These are phyloP conservation scores for Myotis pilosus DNA, from an alignment of 2,797 vertebrate species.

Conservation along the genomic window DNA sequence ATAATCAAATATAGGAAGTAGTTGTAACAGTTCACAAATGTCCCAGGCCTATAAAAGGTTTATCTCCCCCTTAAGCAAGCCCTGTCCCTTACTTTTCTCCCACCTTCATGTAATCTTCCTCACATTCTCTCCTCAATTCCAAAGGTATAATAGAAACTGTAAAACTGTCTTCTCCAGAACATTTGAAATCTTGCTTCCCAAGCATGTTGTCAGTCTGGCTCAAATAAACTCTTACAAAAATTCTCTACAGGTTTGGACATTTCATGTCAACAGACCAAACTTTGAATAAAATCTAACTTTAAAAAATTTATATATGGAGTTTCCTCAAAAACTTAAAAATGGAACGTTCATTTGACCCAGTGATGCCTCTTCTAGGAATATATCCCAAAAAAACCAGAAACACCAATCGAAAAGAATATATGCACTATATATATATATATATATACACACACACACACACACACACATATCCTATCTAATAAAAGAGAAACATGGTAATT, in stretches of 20 bases:
- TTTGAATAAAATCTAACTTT: constrained; percentile 26
- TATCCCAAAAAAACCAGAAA: too few species aligned
- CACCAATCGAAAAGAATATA: too few species aligned
- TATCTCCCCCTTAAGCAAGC: background rate
- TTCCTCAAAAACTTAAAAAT: too few species aligned
- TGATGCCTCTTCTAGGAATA: background rate
- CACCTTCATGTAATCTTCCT: background rate
- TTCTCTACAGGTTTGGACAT: background rate
- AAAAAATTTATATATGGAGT: background rate
- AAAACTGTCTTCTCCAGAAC: background rate
- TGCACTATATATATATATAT: too few species aligned
- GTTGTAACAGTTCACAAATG: constrained; percentile 38
- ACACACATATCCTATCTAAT: too few species aligned
- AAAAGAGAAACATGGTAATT: too few species aligned
- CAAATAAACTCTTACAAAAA: background rate
- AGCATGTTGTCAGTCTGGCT: background rate
- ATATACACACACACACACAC: too few species aligned
- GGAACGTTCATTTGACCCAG: too few species aligned
- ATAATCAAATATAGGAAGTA: constrained; percentile 22
- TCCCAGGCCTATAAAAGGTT: background rate
- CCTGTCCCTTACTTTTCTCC: background rate
- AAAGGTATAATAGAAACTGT: background rate
- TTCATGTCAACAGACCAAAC: background rate
- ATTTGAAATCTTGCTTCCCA: background rate
- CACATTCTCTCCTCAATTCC: background rate